Percentiles rank a stretch among this genome's conserved stretches.
These are phyloP conservation scores for Euschistus heros DNA, from an alignment of 1,140 invertebrate species.

Conservation along the genomic window DNA sequence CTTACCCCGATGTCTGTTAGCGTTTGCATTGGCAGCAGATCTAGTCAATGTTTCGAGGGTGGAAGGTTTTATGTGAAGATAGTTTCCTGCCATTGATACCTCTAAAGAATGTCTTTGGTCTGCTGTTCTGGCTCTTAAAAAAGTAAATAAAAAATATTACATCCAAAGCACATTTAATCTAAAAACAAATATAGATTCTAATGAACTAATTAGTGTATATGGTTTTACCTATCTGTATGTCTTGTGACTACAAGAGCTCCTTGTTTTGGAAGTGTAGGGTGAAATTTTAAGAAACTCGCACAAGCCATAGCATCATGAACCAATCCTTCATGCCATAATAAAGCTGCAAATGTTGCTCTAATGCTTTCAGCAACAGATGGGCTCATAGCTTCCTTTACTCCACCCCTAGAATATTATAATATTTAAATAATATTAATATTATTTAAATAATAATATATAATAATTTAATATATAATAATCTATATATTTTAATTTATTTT, in stretches of 20 bases:
- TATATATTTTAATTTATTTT: too few species aligned
- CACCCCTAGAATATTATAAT: conserved; percentile 33
- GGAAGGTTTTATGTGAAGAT: conserved; percentile 65
- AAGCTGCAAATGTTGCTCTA: conserved; percentile 86
- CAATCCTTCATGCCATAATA: conserved; percentile 94
- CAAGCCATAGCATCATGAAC: conserved; percentile 96
- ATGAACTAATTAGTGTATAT: neutral
- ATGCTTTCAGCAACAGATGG: conserved; percentile 87
- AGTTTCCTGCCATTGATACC: conserved; percentile 42
- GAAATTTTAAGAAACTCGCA: conserved; percentile 91
- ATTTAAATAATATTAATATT: neutral
- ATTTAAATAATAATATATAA: neutral
- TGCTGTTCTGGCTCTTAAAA: conserved; percentile 21
- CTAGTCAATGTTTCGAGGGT: conserved; percentile 63
- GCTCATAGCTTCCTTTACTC: conserved; percentile 72
- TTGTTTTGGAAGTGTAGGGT: conserved; percentile 73
- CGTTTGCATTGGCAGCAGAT: conserved; percentile 59
- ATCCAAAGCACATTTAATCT: neutral
- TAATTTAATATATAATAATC: too few species aligned
- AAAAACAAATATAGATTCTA: neutral
- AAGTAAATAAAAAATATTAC: neutral
- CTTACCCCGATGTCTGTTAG: conserved; percentile 50
- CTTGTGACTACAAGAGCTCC: conserved; percentile 60
- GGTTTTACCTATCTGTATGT: conserved; percentile 36
- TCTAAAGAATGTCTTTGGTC: conserved; percentile 31